Base-by-base conservation (phyloP, 2,797 vertebrate species). In the Poeciliopsis infans region DNA sequence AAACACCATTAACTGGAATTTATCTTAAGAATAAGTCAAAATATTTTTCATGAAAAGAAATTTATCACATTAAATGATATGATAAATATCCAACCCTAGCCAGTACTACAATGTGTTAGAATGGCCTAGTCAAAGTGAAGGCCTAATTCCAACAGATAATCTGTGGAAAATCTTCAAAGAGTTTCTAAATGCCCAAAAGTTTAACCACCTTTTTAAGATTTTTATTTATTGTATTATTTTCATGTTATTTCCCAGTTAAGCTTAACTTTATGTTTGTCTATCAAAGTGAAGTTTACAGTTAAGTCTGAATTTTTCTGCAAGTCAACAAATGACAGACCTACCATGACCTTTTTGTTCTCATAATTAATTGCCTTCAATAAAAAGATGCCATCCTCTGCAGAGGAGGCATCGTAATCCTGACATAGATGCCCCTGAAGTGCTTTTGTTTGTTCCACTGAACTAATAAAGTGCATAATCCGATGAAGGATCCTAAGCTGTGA, bases 381-480 rank as follows among this genome's bases (percentile, higher is more conserved):
- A 91, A 64, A 92, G 77, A 53, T 84, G 78, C 76, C 79, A 87
- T 88, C 79, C 86, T 81, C 70, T 75, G 86, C 73, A 85, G 86
- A 86, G 76, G 74, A 83, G 79, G 79, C 66, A 85, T 83, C 80
- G 74, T 75, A 90, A 87, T 89, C 85, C 83, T 72, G 83, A 88
- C 91, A 83, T 85, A 83, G 87, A 89, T 89, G 86, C 86, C 86
- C 93, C 91, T 83, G 79, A 87, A 94, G 91, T 91, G 86, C 85
- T 91, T 87, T 85, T 92, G 93, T 95, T 94, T 94, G 91, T 94
- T 94, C 91, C 90, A 93, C 93, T 91, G 76, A 92, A 91, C 90
- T 94, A 94, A 93, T 94, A 92, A 93, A 93, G 92, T 93, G 92
- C 89, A 95, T 94, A 93, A 93, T 93, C 90, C 88, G 89, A 92